Base-by-base conservation (phyloP, 35 echinoderm and acorn worm species). In the Holothuria glaberrima region DNA sequence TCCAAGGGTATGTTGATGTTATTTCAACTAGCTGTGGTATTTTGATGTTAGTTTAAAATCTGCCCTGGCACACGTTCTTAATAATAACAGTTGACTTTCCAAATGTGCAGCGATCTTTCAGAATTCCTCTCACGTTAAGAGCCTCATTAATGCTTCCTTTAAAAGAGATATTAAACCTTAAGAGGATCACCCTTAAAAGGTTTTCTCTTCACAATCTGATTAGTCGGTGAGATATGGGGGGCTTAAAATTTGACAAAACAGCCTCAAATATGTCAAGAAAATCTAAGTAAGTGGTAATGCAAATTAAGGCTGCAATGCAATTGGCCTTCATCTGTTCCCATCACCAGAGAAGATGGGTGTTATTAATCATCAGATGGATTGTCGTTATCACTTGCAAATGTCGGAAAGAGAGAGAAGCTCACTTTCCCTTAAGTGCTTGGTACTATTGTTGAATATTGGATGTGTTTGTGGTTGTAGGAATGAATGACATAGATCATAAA, bases 111-210 rank as follows among this genome's bases (percentile, higher is more conserved):
- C 50, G 41, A 78, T 78, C 74, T 78, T 78, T 78, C 38, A 78
- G 0, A 78, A 78, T 78, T 78, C 74, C 74, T 78, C 41, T 78
- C 74, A 78, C 74, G 74, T 78, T 48, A 50, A 78, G 74, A 78
- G 74, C 74, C 74, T 78, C 74, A 50, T 78, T 78, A 78, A 78
- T 78, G 74, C 74, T 78, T 41, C 74, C 74, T 78, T 78, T 78
- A 50, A 78, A 35, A 78, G 74, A 78, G 74, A 78, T 78, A 48
- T 78, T 41, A 78, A 78, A 78, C 74, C 74, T 78, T 48, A 78
- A 78, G 74, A 78, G 74, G 74, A 78, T 78, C 74, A 78, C 50
- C 22, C 74, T 78, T 78, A 78, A 78, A 78, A 78, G 74, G 74
- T 78, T 78, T 78, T 78, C 74, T 41, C 74, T 78, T 27, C 44